A percentile compares a stretch with the other conserved stretches of the same genome.
Evolutionary conservation across 2,797 vertebrate genomes (phyloP).

Genomic region (Columba guinea): DNA sequence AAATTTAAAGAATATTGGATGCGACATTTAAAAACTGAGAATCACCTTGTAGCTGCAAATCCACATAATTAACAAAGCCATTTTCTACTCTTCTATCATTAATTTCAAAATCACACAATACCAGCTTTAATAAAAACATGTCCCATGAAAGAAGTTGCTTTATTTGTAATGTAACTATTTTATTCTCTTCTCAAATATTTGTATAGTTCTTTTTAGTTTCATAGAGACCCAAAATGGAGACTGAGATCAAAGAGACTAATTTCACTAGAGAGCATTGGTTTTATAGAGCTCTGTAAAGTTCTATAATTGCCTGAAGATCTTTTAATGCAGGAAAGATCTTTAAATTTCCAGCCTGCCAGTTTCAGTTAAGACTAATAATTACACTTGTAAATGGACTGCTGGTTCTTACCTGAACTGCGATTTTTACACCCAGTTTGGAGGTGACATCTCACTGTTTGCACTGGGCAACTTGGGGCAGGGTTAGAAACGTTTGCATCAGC

Average conservation of each 20-base stretch:
- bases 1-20: background rate
- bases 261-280: conserved; percentile 36
- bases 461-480: background rate
- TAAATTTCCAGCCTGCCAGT: conserved; percentile 41
- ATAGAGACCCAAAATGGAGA: background rate
- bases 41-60: background rate
- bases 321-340: conserved; percentile 34
- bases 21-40: background rate
- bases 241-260: conserved; percentile 32
- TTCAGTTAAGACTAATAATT: conserved; percentile 66
- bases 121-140: background rate
- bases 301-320: conserved; percentile 26
- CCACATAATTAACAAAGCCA: background rate
- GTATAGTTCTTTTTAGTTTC: conserved; percentile 13
- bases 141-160: background rate
- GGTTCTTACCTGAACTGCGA: conserved; percentile 41
- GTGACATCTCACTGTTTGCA: background rate
- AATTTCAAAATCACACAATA: background rate
- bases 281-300: conserved; percentile 20
- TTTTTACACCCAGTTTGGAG: conserved; percentile 33
- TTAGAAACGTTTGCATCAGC: background rate
- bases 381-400: conserved; percentile 16
- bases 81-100: background rate
- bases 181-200: conserved; percentile 31
- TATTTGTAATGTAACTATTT: conserved; percentile 8